Evolutionary conservation across 2,888 invertebrate genomes (phyloP).

Genomic region (Cremastinae sp.): DNA sequence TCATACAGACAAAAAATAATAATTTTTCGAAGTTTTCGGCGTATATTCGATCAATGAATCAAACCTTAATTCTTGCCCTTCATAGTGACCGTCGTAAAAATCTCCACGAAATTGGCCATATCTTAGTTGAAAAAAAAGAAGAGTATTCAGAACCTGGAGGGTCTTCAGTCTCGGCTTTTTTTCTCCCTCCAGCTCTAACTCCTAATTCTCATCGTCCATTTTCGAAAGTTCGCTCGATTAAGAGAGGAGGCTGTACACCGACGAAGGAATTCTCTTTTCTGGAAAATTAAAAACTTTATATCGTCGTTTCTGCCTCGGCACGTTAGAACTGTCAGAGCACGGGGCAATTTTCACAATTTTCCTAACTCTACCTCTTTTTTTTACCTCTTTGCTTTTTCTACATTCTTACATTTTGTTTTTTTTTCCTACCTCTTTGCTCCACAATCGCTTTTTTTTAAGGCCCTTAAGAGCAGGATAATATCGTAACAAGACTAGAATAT

Average conservation of each 20-base stretch:
- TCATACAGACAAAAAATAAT: too few relatives aligned
- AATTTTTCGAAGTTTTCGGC: neutral
- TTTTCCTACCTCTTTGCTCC: constrained; percentile 1
- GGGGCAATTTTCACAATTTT: constrained; percentile 54
- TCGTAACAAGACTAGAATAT: constrained; percentile 36
- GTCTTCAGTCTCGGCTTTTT: constrained; percentile 14
- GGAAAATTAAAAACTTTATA: constrained; percentile 61
- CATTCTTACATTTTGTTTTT: constrained; percentile 20
- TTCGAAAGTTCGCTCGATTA: constrained; percentile 38
- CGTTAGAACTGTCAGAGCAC: constrained; percentile 54
- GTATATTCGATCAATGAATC: too few relatives aligned
- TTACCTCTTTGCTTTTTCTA: constrained; percentile 22
- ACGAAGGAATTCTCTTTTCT: constrained; percentile 27
- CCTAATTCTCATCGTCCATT: constrained; percentile 7
- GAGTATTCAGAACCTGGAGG: constrained; percentile 32
- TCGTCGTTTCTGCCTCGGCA: constrained; percentile 44
- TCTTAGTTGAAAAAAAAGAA: constrained; percentile 45
- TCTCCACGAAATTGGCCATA: constrained; percentile 50
- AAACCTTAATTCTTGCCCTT: too few relatives aligned
- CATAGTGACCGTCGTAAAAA: constrained; percentile 29
- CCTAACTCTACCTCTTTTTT: constrained; percentile 26
- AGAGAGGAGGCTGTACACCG: constrained; percentile 27
- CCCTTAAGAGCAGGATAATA: constrained; percentile 33
- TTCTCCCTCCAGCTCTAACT: neutral
- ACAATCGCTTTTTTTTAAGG: neutral